A percentile compares a stretch with the other conserved stretches of the same genome.
phyloP scores from a whole-genome alignment of 2,113 vertebrate genomes.

The Macheiramphus alcinus region DNA sequence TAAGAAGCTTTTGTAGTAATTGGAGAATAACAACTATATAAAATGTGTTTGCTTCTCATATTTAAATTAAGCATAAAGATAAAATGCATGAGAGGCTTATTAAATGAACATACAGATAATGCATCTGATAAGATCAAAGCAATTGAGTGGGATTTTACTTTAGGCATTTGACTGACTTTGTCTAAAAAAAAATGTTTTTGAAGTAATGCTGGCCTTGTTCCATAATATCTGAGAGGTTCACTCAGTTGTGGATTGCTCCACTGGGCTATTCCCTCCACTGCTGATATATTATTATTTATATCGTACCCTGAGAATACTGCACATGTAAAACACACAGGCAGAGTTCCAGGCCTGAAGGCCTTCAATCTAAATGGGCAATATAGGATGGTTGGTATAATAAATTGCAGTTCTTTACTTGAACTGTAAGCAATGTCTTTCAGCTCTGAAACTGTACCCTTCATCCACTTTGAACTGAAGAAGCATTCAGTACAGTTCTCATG shows the following conservation, averaged over 20 bases:
- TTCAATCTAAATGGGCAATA: not conserved
- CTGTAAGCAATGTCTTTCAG: not conserved
- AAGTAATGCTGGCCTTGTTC: slow-evolving; percentile 39
- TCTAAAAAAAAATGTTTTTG: slow-evolving; percentile 25
- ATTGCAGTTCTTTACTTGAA: not conserved
- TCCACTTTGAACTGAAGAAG: not conserved
- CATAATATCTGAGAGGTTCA: slow-evolving; percentile 13
- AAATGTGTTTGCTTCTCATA: slow-evolving; percentile 59
- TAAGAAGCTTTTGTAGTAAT: slow-evolving; percentile 53
- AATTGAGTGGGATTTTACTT: slow-evolving; percentile 60
- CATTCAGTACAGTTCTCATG: not conserved
- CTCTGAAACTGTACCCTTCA: not conserved
- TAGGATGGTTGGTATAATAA: not conserved
- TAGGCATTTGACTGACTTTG: slow-evolving; percentile 49
- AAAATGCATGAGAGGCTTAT: slow-evolving; percentile 53
- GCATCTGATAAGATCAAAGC: slow-evolving; percentile 59
- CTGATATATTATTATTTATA: slow-evolving; percentile 22
- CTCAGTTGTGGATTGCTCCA: slow-evolving; percentile 30
- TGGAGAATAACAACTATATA: slow-evolving; percentile 47
- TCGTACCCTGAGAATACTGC: not conserved
- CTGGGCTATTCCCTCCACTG: slow-evolving; percentile 1
- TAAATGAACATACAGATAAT: slow-evolving; percentile 40
- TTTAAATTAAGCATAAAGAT: slow-evolving; percentile 59
- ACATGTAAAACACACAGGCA: not conserved
- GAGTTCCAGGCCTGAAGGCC: slow-evolving; percentile 24